A percentile compares a stretch with the other conserved stretches of the same genome.
Conservation (phyloP, 2,113 vertebrate genomes). For the Raja brachyura region DNA sequence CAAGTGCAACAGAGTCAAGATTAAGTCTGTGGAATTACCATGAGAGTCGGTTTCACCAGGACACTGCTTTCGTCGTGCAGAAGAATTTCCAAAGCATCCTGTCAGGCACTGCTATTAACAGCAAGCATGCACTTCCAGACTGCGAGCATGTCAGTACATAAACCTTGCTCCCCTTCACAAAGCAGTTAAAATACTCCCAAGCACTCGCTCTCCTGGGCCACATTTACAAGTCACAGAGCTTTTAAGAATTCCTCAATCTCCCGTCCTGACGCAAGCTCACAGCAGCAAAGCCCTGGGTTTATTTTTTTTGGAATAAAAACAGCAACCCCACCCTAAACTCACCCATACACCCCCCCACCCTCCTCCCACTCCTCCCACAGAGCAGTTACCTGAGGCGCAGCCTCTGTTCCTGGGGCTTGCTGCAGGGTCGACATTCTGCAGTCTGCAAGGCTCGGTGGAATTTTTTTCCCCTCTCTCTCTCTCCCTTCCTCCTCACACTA, state of each 20-base stretch:
- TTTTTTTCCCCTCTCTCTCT: neutral
- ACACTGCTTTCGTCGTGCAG: neutral
- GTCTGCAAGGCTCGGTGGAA: neutral
- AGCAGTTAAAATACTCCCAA: neutral
- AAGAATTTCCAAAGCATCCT: neutral
- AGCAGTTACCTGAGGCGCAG: conserved; percentile 6
- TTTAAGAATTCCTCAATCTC: neutral
- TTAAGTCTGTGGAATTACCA: neutral
- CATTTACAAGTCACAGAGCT: neutral
- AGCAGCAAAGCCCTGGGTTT: neutral
- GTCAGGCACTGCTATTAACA: neutral
- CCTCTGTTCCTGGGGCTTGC: neutral
- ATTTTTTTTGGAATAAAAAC: neutral
- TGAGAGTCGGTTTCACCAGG: neutral
- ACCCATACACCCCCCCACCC: too few species aligned
- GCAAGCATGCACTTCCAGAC: neutral
- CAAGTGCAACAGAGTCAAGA: neutral
- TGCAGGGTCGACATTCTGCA: conserved; percentile 23
- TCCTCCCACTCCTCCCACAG: neutral
- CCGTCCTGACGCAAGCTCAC: neutral
- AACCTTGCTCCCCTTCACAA: neutral
- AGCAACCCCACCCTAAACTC: neutral
- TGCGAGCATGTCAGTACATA: neutral
- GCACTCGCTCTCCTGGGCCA: neutral
- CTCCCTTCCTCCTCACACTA: neutral